A percentile compares a stretch with the other conserved stretches of the same genome.
phyloP scores from a whole-genome alignment of 1,140 invertebrate species.

The Macrotrachela quadricornifera region DNA sequence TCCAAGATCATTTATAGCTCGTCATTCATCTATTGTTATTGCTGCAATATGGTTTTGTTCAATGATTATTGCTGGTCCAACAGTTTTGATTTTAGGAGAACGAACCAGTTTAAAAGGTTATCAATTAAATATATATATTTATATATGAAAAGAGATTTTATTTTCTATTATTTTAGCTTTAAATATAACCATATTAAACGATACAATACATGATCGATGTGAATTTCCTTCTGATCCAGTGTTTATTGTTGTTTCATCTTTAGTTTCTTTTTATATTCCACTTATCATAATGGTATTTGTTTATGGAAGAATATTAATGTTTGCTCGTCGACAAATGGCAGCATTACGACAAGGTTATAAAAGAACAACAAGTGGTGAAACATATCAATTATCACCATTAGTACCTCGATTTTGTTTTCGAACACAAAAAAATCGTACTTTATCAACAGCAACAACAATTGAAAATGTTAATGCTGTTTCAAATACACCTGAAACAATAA shows the following conservation, averaged over 20 bases:
- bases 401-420: constrained; percentile 6
- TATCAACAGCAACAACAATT: constrained; percentile 8
- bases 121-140: no score
- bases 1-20: neutral
- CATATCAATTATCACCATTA: neutral
- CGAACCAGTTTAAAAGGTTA: no score
- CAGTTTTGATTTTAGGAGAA: neutral
- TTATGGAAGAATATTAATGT: constrained; percentile 26
- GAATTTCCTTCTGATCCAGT: neutral
- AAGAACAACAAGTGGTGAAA: neutral
- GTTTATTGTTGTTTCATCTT: constrained; percentile 29
- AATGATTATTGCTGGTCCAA: constrained; percentile 4
- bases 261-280: constrained; percentile 29
- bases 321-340: constrained; percentile 13
- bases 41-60: constrained; percentile 1
- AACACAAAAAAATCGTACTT: constrained; percentile 6
- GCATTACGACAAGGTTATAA: constrained; percentile 10
- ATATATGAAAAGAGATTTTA: no score
- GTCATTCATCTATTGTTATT: neutral
- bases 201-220: constrained; percentile 3
- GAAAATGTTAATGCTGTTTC: constrained; percentile 35
- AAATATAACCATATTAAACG: neutral
- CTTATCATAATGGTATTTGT: constrained; percentile 26
- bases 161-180: no score
- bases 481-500: no score